Base-by-base conservation (phyloP, 2,888 invertebrate genomes). In the Ectemnius lituratus region DNA sequence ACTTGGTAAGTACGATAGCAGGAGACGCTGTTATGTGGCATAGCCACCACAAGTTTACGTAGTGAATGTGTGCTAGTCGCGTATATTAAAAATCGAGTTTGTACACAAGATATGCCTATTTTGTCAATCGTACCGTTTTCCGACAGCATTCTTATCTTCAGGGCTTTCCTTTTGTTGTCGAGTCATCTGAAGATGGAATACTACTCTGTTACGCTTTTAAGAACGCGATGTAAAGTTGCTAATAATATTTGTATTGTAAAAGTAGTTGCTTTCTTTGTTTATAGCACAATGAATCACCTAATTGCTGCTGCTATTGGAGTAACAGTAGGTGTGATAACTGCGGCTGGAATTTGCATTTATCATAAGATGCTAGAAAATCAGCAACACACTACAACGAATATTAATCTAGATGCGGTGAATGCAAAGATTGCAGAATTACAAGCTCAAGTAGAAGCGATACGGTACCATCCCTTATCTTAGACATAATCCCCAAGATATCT, bases 271-370 rank as follows among this genome's bases (percentile, higher is more conserved):
- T 18, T 5, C 13, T 6, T n/a, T 57, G 45, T 67, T 79, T 73
- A 4, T 58, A 80, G 83, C 73, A 84, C 65, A 73, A 89, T 89
- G 89, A 88, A 83, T 76, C 78, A 83, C 70, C 75, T 89, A 74
- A 85, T 90, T 52, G 88, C 88, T 60, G 87, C 87, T 68, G 88
- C 88, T 20, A 78, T 90, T 20, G 88, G 89, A 13, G 88, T 89
- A 65, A 86, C 90, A 47, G 84, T 90, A 60, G 89, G 90, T 18
- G 84, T 90, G 46, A 78, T 90, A 58, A 85, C 88, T 59, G 88
- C 86, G 56, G 89, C 88, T 62, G 82, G 87, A 69, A 80, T 88
- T 57, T 85, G 89, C 27, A 84, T 90, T 70, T 90, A 88, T 67
- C 86, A 88, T 20, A 88, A 83, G 83, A 78, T 88, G 59, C 67